Percentiles rank a stretch among this genome's conserved stretches.
These are phyloP conservation scores for Toxotes chatareus DNA, from an alignment of 2,113 vertebrate species.

Conservation along the genomic window DNA sequence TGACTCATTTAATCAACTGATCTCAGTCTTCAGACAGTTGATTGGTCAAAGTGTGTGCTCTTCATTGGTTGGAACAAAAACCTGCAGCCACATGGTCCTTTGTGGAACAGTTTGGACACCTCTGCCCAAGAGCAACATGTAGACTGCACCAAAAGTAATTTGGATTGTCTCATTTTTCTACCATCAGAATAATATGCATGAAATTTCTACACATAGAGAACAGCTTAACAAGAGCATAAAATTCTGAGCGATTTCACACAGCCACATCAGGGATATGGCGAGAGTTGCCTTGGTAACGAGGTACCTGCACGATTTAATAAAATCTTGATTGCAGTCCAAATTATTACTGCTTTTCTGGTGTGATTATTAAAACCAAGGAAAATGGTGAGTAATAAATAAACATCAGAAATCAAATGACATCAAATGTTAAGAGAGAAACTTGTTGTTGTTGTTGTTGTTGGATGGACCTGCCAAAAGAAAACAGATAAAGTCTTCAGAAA, in stretches of 20 bases:
- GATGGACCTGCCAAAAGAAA: neutral
- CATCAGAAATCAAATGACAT: neutral
- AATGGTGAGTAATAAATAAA: neutral
- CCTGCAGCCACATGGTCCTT: no score
- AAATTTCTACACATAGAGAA: no score
- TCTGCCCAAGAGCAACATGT: no score
- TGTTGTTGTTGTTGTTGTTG: neutral
- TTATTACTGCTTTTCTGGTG: neutral
- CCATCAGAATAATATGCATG: no score
- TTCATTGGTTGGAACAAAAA: no score
- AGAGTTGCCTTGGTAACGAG: constrained; percentile 3
- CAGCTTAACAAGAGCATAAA: neutral
- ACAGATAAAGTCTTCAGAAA: neutral
- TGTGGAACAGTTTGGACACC: no score
- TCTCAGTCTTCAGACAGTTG: no score
- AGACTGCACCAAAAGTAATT: no score
- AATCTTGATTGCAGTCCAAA: constrained; percentile 1
- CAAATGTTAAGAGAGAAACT: neutral
- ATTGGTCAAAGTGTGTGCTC: no score
- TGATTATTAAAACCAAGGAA: constrained; percentile 1
- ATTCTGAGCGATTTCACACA: neutral
- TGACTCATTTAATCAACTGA: no score
- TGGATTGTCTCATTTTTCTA: no score
- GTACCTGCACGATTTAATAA: neutral
- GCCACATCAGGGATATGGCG: neutral